Evolutionary conservation across 2,797 vertebrate species (phyloP), one percentile per base, ranked within the genome.

Genomic region (Sebastes matsubarae): DNA sequence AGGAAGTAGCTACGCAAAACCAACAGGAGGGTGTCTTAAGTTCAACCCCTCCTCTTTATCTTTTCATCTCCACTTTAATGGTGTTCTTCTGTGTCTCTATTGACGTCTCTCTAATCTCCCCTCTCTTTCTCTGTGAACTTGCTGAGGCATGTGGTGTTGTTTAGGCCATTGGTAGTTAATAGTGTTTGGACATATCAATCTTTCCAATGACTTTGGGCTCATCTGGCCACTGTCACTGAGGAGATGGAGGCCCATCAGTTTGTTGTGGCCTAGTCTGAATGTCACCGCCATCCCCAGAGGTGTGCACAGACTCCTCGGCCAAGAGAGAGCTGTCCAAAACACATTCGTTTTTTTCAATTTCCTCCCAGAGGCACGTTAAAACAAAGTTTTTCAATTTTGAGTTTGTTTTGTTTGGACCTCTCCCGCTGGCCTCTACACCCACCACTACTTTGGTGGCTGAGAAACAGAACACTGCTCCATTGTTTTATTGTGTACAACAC

Each of bases 401-500:
- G 52, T 75, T 75, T 83, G 65, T 75, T 80, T 75, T 72, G 18
- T 79, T 82, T 76, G 20, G 46, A 27, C 30, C 52, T 34, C 13
- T 68, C 61, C 77, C 78, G 77, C 30, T 69, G 68, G 72, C 10
- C 24, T 54, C n/a, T 6, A n/a, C 24, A 14, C 24, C 36, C n/a
- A 34, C 70, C 18, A 12, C 46, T 42, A 42, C 63, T 38, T 69
- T 59, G 25, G 6, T 81, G 12, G 22, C 22, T 61, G 61, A 86
- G 20, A 83, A 55, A 73, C 16, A 14, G 46, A 55, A 72, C 68
- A 42, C 58, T 69, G 25, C 36, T 79, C 55, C 66, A 66, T 86
- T 90, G 86, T 89, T 84, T 81, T 34, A 68, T 64, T 72, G 20
- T 72, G 32, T 10, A 46, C 67, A 68, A 78, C 34, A 80, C 50